These are phyloP conservation scores for Lasioglossum oenotherae DNA, from an alignment of 2,888 invertebrate genomes.

Conservation along the genomic window DNA sequence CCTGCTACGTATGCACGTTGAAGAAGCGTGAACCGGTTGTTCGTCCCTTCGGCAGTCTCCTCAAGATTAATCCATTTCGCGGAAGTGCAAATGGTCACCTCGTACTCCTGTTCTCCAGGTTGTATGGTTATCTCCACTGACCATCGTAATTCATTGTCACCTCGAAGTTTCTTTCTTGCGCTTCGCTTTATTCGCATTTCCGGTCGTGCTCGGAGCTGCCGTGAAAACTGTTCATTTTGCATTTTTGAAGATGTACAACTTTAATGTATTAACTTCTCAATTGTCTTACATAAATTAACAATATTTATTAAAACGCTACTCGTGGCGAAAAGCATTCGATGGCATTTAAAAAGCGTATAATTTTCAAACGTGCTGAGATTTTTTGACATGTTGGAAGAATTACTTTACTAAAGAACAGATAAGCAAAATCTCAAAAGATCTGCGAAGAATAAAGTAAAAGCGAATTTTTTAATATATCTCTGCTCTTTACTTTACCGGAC, in stretches of 20 bases:
- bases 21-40: conserved; percentile 66
- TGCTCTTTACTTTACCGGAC: too few species aligned
- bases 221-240: neutral
- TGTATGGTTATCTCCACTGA: conserved; percentile 42
- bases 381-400: neutral
- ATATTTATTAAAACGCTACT: neutral
- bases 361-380: neutral
- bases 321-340: neutral
- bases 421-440: neutral
- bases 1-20: conserved; percentile 29
- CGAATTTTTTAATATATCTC: too few species aligned
- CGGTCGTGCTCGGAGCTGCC: neutral
- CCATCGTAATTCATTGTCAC: conserved; percentile 42
- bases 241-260: neutral
- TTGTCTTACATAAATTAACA: neutral
- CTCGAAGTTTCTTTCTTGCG: conserved; percentile 10
- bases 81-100: conserved; percentile 70
- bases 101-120: conserved; percentile 49
- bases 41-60: conserved; percentile 58
- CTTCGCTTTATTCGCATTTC: neutral
- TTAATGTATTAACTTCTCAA: neutral
- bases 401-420: neutral
- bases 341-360: neutral
- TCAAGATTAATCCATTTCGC: conserved; percentile 72
- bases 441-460: too few species aligned